Percentiles rank a stretch among this genome's conserved stretches.
Evolutionary conservation across 2,113 vertebrate genomes (phyloP).

Genomic region (Zeus faber): DNA sequence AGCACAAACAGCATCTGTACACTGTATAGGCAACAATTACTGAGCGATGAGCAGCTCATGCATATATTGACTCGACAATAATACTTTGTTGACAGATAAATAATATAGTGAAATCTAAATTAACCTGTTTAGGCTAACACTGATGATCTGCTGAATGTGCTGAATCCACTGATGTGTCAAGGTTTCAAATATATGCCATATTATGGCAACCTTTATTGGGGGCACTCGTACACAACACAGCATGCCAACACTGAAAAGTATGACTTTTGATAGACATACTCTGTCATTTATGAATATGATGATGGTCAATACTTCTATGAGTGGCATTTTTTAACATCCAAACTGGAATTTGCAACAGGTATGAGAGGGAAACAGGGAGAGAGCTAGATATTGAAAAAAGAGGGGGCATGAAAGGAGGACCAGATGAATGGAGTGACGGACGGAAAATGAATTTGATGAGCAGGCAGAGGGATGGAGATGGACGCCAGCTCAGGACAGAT

Average conservation of each 20-base stretch:
- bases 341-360: constrained; percentile 34
- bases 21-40: too few relatives aligned
- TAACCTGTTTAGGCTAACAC: too few relatives aligned
- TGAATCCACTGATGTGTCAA: too few relatives aligned
- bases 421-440: constrained; percentile 49
- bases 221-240: constrained; percentile 7
- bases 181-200: not conserved
- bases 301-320: constrained; percentile 25
- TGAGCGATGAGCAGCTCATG: too few relatives aligned
- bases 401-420: constrained; percentile 30
- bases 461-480: constrained; percentile 21
- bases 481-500: constrained; percentile 39
- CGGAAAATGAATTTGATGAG: constrained; percentile 52
- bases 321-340: constrained; percentile 34
- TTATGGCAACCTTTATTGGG: not conserved
- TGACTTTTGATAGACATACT: constrained; percentile 12
- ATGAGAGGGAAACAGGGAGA: constrained; percentile 23
- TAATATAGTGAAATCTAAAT: too few relatives aligned
- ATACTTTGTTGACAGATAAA: too few relatives aligned
- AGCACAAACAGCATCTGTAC: not conserved
- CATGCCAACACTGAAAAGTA: constrained; percentile 9
- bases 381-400: constrained; percentile 33
- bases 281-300: constrained; percentile 21
- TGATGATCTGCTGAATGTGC: too few relatives aligned
- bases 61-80: too few relatives aligned